Conservation (phyloP, 2,888 invertebrate species). For the Drosophila leonis region DNA sequence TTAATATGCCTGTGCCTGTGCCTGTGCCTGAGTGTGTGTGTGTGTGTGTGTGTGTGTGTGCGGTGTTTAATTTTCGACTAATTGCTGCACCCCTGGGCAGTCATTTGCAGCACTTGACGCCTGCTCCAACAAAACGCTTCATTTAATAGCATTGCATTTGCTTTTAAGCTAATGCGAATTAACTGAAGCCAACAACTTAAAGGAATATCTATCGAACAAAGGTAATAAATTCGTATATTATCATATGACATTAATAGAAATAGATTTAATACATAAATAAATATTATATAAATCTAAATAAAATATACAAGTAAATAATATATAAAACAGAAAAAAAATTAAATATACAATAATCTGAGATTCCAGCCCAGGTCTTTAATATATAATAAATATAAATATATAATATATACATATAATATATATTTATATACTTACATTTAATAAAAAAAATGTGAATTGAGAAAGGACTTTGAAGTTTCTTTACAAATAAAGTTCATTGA, state of each 20-base stretch:
- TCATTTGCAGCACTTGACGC: constrained; percentile 16
- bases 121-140: constrained; percentile 11
- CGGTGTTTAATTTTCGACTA: constrained; percentile 31
- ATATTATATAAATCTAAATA: background rate
- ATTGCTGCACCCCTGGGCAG: constrained; percentile 28
- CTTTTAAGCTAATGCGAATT: constrained; percentile 19
- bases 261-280: background rate
- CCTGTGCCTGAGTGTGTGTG: background rate
- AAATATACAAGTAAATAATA: background rate
- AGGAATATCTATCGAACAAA: background rate
- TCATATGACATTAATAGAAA: background rate
- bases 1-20: background rate
- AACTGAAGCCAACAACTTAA: constrained; percentile 4
- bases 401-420: background rate
- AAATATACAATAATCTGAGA: no score
- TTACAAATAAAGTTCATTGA: background rate
- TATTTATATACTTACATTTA: background rate
- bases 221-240: background rate
- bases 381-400: background rate
- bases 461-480: background rate
- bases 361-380: no score
- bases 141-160: constrained; percentile 32
- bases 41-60: constrained; percentile 1
- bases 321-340: no score
- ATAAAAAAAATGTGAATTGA: background rate